Evolutionary conservation across 2,113 vertebrate genomes (phyloP).

Genomic region (Echinops telfairi): DNA sequence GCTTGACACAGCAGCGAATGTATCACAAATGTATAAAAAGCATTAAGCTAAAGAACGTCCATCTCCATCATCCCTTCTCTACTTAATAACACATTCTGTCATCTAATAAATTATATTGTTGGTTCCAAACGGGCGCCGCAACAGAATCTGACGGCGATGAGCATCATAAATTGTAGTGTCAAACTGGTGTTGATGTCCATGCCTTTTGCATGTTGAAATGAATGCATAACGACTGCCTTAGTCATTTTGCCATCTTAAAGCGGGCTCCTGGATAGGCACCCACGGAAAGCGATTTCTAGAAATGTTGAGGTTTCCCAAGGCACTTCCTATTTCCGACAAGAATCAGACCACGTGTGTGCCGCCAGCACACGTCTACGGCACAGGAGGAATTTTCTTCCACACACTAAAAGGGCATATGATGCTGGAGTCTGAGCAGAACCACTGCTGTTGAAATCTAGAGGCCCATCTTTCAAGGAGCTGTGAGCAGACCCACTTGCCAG

Average conservation of each 20-base stretch:
- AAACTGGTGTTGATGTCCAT: neutral
- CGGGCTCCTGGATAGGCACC: neutral
- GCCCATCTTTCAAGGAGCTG: constrained; percentile 18
- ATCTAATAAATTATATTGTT: constrained; percentile 17
- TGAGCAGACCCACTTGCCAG: neutral
- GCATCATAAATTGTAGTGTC: constrained; percentile 18
- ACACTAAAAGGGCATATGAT: neutral
- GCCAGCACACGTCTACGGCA: neutral
- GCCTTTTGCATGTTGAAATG: neutral
- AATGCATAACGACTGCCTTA: neutral
- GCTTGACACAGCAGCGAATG: constrained; percentile 37
- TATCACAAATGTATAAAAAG: constrained; percentile 50
- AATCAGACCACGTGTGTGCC: constrained; percentile 6
- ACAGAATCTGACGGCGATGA: constrained; percentile 33
- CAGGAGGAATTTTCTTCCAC: neutral
- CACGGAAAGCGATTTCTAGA: constrained; percentile 13
- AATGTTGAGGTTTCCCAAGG: neutral
- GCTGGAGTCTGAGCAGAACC: constrained; percentile 47
- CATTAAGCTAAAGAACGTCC: constrained; percentile 3
- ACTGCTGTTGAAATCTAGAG: constrained; percentile 24
- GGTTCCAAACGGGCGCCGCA: constrained; percentile 47
- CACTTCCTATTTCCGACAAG: constrained; percentile 19
- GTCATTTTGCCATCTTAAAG: neutral
- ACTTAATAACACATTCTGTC: constrained; percentile 17
- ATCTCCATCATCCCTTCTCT: constrained; percentile 34